These are phyloP conservation scores for Pipra filicauda DNA, from an alignment of 2,113 vertebrate genomes.

Conservation along the genomic window DNA sequence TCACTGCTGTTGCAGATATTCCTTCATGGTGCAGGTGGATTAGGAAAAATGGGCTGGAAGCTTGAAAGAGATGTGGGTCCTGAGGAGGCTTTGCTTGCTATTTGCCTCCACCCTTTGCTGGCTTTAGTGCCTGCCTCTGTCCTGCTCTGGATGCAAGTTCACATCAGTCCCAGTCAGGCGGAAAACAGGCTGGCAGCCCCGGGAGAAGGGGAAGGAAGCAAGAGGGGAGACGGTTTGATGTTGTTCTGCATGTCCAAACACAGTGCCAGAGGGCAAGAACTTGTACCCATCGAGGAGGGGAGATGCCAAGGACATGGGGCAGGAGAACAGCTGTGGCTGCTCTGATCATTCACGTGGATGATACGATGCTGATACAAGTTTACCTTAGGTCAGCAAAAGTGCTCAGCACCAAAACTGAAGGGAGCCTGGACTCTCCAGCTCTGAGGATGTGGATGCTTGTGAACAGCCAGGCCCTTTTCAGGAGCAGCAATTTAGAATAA, in stretches of 20 bases:
- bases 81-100: not conserved
- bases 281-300: not conserved
- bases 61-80: not conserved
- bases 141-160: not conserved
- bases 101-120: not conserved
- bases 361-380: not conserved
- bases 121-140: not conserved
- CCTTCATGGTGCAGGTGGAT: not conserved
- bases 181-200: not conserved
- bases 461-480: not conserved
- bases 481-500: not conserved
- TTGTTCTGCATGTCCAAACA: not conserved
- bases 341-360: not conserved
- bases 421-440: not conserved
- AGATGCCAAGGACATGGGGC: slow-evolving; percentile 19
- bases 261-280: not conserved
- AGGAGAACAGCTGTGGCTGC: slow-evolving; percentile 33
- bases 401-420: not conserved
- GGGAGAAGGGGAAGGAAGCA: not conserved
- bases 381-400: slow-evolving; percentile 12
- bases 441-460: not conserved
- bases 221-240: not conserved
- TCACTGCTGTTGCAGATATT: not conserved
- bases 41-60: not conserved
- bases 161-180: not conserved